These are phyloP conservation scores for Crioceris asparagi DNA, from an alignment of 2,888 invertebrate genomes.

Conservation along the genomic window DNA sequence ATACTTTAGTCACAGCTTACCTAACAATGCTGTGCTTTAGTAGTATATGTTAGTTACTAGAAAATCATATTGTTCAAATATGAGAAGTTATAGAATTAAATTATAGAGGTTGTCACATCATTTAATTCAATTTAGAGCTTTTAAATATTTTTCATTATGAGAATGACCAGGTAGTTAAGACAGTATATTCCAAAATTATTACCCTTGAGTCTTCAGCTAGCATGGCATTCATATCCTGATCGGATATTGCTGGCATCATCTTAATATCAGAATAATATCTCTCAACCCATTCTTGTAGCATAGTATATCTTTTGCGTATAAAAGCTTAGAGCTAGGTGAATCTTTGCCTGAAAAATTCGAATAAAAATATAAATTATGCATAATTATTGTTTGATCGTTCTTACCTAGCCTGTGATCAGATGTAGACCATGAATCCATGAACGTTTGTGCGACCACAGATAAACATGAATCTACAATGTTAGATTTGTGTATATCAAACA, in stretches of 20 bases:
- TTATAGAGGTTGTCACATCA: neutral
- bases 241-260: constrained; percentile 95
- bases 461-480: constrained; percentile 98
- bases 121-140: neutral
- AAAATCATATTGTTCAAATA: no score
- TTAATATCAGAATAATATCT: constrained; percentile 90
- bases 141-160: constrained; percentile 26
- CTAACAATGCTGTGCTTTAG: no score
- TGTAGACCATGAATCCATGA: constrained; percentile 99
- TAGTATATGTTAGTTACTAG: no score
- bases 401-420: constrained; percentile 91
- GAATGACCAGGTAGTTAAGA: no score
- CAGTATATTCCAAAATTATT: no score
- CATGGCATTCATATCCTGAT: constrained; percentile 99
- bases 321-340: constrained; percentile 95
- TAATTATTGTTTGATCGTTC: no score
- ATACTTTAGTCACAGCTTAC: no score
- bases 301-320: constrained; percentile 99
- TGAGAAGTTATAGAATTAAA: no score
- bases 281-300: constrained; percentile 98
- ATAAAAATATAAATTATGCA: constrained; percentile 6
- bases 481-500: constrained; percentile 98
- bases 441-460: constrained; percentile 98
- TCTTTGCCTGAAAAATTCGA: constrained; percentile 66
- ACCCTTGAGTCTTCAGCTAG: constrained; percentile 93